These are phyloP conservation scores for Monochamus alternatus DNA, from an alignment of 2,888 invertebrate genomes.

Conservation along the genomic window DNA sequence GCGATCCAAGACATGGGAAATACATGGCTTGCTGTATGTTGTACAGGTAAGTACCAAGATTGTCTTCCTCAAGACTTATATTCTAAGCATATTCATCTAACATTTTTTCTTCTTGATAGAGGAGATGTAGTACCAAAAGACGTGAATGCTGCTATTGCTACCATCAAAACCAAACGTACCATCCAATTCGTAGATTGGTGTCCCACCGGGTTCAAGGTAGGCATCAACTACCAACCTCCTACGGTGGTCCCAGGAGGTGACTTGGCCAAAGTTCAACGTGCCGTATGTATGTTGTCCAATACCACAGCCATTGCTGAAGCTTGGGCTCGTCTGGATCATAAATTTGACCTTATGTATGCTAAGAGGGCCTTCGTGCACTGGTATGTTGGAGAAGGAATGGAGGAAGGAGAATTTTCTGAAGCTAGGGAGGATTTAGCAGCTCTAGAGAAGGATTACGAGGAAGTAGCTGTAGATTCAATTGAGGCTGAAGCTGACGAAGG, in stretches of 20 bases:
- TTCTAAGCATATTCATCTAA: neutral
- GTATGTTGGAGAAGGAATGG: constrained; percentile 92
- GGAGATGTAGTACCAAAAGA: constrained; percentile 76
- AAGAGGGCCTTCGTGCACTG: constrained; percentile 97
- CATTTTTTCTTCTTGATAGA: constrained; percentile 43
- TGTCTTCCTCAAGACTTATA: neutral
- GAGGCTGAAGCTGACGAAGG: constrained; percentile 81
- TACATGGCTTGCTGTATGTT: constrained; percentile 97
- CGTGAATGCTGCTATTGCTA: constrained; percentile 93
- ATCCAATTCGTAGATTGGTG: constrained; percentile 82
- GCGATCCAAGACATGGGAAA: constrained; percentile 91
- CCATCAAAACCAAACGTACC: constrained; percentile 94
- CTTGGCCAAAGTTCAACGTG: constrained; percentile 92
- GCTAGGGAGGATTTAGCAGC: constrained; percentile 90
- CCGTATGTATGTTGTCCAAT: constrained; percentile 97
- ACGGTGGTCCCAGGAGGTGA: constrained; percentile 93
- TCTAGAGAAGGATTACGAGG: constrained; percentile 86
- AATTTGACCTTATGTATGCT: constrained; percentile 97
- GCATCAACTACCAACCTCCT: constrained; percentile 88
- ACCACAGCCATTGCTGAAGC: constrained; percentile 97
- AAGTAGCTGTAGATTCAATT: constrained; percentile 82
- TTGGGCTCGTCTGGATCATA: constrained; percentile 94
- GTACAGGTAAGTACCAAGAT: constrained; percentile 78
- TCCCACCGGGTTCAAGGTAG: constrained; percentile 73
- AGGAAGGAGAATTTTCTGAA: constrained; percentile 89